phyloP scores from a whole-genome alignment of 2,797 vertebrate species.

The Manis pentadactyla region DNA sequence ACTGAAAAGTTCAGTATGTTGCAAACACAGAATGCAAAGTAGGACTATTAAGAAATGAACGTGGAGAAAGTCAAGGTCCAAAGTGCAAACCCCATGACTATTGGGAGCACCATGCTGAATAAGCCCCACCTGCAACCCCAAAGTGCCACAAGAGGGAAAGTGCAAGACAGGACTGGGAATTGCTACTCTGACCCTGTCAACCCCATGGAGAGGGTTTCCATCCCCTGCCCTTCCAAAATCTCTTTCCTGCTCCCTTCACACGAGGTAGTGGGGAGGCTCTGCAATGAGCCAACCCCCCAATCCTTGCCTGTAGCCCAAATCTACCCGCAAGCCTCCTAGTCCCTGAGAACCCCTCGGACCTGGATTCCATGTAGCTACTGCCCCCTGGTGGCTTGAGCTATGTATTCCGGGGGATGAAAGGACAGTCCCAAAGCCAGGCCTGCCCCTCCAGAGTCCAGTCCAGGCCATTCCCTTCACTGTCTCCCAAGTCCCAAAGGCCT shows the following conservation, averaged over 20 bases:
- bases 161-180: not conserved
- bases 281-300: not conserved
- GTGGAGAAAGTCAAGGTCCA: not conserved
- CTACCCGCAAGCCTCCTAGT: not conserved
- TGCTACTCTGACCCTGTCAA: not conserved
- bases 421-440: not conserved
- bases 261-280: not conserved
- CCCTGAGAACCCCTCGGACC: not conserved
- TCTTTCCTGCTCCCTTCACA: not conserved
- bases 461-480: not conserved
- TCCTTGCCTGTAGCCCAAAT: not conserved
- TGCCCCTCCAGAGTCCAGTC: not conserved
- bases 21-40: not conserved
- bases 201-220: not conserved
- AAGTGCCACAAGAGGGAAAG: not conserved
- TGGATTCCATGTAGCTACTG: conserved; percentile 61
- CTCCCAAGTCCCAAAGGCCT: not conserved
- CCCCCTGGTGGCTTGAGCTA: conserved; percentile 66
- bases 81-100: not conserved
- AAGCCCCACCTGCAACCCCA: not conserved
- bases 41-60: not conserved
- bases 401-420: conserved; percentile 34
- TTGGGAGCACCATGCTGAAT: not conserved
- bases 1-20: not conserved
- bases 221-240: not conserved